Conservation (phyloP, 2,797 vertebrate genomes). For the Ceyx erithaca region DNA sequence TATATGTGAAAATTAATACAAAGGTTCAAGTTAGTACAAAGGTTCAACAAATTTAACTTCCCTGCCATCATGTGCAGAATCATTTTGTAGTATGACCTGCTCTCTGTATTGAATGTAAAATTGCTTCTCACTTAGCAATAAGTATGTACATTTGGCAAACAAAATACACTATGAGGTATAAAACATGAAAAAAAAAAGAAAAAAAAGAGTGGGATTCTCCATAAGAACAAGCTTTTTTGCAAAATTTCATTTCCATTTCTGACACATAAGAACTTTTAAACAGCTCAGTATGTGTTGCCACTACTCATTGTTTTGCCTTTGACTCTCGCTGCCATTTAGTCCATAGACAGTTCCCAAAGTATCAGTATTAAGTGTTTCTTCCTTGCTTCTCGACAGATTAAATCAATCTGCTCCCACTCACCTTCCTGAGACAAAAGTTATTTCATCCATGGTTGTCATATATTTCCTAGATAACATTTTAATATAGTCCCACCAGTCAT, state of each 20-base stretch:
- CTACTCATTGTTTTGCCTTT: neutral
- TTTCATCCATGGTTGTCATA: neutral
- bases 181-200: neutral
- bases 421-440: conserved; percentile 16
- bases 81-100: conserved; percentile 4
- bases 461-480: conserved; percentile 41
- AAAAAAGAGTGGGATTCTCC: neutral
- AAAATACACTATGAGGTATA: neutral
- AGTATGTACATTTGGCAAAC: conserved; percentile 29
- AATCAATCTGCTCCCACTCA: neutral
- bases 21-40: neutral
- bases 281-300: neutral
- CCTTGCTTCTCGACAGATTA: neutral
- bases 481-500: neutral
- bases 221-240: neutral
- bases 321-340: neutral
- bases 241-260: conserved; percentile 4
- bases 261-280: neutral
- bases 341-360: neutral
- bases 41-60: conserved; percentile 16
- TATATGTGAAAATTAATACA: neutral
- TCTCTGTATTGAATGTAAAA: neutral
- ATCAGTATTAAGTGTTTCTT: neutral
- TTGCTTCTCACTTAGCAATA: neutral
- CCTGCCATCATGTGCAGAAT: neutral